A percentile compares a stretch with the other conserved stretches of the same genome.
phyloP scores from a whole-genome alignment of 2,797 vertebrate genomes.

The Ctenochaetus hawaiiensis region DNA sequence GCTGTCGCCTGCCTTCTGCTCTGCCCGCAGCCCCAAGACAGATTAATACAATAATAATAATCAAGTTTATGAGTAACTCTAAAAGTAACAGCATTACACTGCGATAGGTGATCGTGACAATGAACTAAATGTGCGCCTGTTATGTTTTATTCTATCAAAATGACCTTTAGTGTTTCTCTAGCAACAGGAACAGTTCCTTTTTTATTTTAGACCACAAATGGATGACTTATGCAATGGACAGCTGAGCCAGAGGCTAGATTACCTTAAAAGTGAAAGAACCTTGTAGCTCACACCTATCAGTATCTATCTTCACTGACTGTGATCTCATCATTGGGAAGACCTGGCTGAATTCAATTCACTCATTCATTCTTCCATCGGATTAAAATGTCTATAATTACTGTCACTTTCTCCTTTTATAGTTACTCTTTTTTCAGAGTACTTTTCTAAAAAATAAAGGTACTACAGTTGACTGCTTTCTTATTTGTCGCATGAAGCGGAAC shows the following conservation, averaged over 20 bases:
- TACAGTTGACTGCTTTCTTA: constrained; percentile 44
- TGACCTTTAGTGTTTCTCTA: too few species aligned
- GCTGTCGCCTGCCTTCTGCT: too few species aligned
- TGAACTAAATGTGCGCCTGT: not conserved
- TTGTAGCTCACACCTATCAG: not conserved
- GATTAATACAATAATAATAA: too few species aligned
- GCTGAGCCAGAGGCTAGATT: not conserved
- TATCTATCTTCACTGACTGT: not conserved
- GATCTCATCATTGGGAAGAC: not conserved
- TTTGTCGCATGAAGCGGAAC: constrained; percentile 56
- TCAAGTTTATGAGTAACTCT: too few species aligned
- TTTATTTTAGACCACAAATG: not conserved
- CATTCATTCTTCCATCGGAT: not conserved
- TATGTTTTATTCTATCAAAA: not conserved
- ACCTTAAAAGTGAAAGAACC: not conserved
- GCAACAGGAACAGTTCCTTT: not conserved
- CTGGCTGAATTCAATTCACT: constrained; percentile 9
- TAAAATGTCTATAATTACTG: constrained; percentile 16
- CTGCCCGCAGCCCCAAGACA: too few species aligned
- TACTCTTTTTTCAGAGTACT: constrained; percentile 13
- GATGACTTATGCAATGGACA: not conserved
- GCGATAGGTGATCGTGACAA: not conserved
- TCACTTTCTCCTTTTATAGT: constrained; percentile 18
- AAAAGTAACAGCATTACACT: too few species aligned
- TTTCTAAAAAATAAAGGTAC: constrained; percentile 23